Conservation (phyloP, 2,888 invertebrate genomes). For the Perizoma flavofasciatum region DNA sequence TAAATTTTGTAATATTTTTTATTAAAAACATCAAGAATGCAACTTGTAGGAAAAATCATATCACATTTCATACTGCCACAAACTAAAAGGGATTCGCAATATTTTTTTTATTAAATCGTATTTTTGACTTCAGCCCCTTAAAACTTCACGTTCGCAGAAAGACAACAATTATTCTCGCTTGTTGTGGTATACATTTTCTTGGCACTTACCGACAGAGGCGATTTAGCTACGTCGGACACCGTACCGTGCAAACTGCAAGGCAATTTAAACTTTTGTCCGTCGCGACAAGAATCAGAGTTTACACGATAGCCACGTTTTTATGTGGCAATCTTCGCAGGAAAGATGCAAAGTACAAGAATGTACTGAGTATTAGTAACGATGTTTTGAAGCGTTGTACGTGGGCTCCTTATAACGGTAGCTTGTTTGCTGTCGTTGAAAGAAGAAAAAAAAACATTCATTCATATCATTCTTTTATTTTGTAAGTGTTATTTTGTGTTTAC, state of each 20-base stretch:
- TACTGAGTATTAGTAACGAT: constrained; percentile 54
- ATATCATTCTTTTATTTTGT: too few relatives aligned
- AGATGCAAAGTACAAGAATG: constrained; percentile 70
- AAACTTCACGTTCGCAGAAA: constrained; percentile 54
- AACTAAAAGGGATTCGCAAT: too few relatives aligned
- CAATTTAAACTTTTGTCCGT: constrained; percentile 62
- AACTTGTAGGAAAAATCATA: too few relatives aligned
- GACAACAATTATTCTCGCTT: constrained; percentile 79
- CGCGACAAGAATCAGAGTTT: constrained; percentile 46
- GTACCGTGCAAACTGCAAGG: constrained; percentile 42
- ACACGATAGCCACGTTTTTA: constrained; percentile 41
- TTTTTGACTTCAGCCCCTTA: constrained; percentile 18
- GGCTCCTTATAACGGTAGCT: constrained; percentile 8
- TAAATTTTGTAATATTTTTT: too few relatives aligned
- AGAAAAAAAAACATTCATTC: too few relatives aligned
- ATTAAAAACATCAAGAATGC: too few relatives aligned
- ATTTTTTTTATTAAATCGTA: too few relatives aligned
- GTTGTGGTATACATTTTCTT: constrained; percentile 78
- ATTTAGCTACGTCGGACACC: constrained; percentile 72
- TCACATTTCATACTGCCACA: too few relatives aligned
- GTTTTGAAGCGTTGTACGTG: constrained; percentile 20
- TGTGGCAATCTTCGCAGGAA: constrained; percentile 57
- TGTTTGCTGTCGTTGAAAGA: constrained; percentile 9
- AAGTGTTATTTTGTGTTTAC: too few relatives aligned
- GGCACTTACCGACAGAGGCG: constrained; percentile 74